Evolutionary conservation across 2,888 invertebrate genomes (phyloP), one percentile per base, ranked within the genome.

Genomic region (Zeuzera pyrina): DNA sequence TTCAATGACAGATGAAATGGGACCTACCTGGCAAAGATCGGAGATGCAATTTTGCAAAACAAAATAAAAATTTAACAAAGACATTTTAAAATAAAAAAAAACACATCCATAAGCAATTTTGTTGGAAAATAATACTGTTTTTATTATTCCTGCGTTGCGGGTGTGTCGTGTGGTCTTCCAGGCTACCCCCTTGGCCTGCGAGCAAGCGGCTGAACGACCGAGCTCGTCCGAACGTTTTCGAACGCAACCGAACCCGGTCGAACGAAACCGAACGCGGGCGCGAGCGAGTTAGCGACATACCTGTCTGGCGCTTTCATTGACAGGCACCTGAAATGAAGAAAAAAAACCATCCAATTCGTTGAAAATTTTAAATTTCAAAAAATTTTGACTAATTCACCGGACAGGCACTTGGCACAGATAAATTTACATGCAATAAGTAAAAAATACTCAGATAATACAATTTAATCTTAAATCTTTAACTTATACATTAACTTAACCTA

Each of bases 271-370:
- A 77, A 71, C 65, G 74, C 69, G 67, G 60, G 59, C 53, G 66
- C 65, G 66, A 70, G 59, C 65, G 69, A 73, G 62, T 63, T 74
- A 77, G 77, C 65, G 73, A 83, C 83, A 87, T 88, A 88, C 88
- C 88, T 88, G 86, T 88, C 88, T 83, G 88, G 88, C 87, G 88
- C 88, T 87, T 88, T 88, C 86, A 88, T 88, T 86, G 88, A 88
- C 87, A 88, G 87, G 86, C 88, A 88, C 88, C 88, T 88, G 88
- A 85, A 88, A 88, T 79, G 79, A 88, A 87, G 88, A 87, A 88
- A 87, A 81, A 87, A 86, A 84, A 79, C 84, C 76, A 84, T 84
- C 85, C 85, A 85, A 84, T 84, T 85, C 84, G 84, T 86, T 86
- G 84, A 86, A 87, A 84, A 85, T 68, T 84, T 60, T 73, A 79